A percentile compares a stretch with the other conserved stretches of the same genome.
Conservation (phyloP, 2,113 vertebrate species). For the Scatophagus argus region DNA sequence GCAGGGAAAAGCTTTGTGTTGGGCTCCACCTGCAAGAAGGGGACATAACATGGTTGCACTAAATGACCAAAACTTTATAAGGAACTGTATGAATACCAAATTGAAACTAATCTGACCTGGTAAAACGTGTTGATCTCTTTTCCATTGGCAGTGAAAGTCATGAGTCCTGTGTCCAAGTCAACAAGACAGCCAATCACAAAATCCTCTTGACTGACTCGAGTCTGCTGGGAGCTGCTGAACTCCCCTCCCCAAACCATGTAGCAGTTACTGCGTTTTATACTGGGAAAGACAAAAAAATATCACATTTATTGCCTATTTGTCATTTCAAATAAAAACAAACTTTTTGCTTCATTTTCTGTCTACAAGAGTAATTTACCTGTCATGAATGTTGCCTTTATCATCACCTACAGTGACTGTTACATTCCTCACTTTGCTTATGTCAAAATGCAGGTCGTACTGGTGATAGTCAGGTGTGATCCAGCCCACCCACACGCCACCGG, state of each 20-base stretch:
- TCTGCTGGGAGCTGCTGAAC: conserved; percentile 91
- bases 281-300: conserved; percentile 51
- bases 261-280: conserved; percentile 95
- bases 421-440: conserved; percentile 90
- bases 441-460: conserved; percentile 90
- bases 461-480: conserved; percentile 96
- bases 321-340: not conserved
- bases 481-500: conserved; percentile 90
- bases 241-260: conserved; percentile 97
- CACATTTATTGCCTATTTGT: not conserved
- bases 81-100: not conserved
- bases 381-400: conserved; percentile 92
- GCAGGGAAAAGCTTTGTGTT: conserved; percentile 96
- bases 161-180: conserved; percentile 94
- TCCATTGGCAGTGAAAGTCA: conserved; percentile 95
- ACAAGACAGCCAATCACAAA: conserved; percentile 93
- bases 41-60: not conserved
- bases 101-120: conserved; percentile 83
- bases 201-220: conserved; percentile 91
- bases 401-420: conserved; percentile 94
- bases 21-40: conserved; percentile 89
- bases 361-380: conserved; percentile 83
- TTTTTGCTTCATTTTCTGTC: not conserved
- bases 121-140: conserved; percentile 97
- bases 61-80: not conserved